These are phyloP conservation scores for Dione juno DNA, from an alignment of 2,888 invertebrate genomes.

Conservation along the genomic window DNA sequence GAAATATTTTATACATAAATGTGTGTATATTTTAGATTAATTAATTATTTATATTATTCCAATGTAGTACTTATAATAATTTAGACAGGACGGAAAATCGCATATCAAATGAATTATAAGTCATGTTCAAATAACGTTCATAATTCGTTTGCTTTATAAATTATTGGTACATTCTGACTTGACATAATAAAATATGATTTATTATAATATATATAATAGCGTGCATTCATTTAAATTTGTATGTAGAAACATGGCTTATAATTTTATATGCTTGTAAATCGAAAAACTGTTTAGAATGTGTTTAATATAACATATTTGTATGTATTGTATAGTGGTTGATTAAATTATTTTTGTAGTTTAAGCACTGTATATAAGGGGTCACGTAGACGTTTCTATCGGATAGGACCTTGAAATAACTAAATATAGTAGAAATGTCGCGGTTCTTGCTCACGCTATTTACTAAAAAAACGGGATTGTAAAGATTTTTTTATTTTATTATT, in stretches of 20 bases:
- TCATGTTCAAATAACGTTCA: conserved; percentile 14
- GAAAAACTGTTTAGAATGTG: conserved; percentile 25
- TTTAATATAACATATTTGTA: conserved; percentile 55
- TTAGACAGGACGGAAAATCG: conserved; percentile 14
- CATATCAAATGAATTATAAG: conserved; percentile 32
- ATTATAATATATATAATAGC: not conserved
- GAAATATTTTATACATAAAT: conserved; percentile 42
- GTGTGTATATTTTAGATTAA: conserved; percentile 59
- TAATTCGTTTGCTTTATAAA: conserved; percentile 2
- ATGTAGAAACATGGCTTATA: conserved; percentile 18
- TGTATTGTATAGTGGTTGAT: conserved; percentile 77
- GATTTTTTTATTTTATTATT: not conserved
- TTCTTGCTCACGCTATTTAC: conserved; percentile 55
- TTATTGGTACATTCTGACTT: not conserved
- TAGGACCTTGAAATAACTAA: conserved; percentile 62
- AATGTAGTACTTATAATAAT: conserved; percentile 48
- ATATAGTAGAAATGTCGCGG: conserved; percentile 59
- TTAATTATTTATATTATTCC: conserved; percentile 66
- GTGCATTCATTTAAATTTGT: conserved; percentile 1
- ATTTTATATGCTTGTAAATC: conserved; percentile 35
- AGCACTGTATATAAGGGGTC: conserved; percentile 78
- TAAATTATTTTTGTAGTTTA: conserved; percentile 83
- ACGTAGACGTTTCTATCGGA: conserved; percentile 74
- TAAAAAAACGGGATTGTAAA: not conserved
- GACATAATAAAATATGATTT: conserved; percentile 13